Percentiles rank a stretch among this genome's conserved stretches.
These are phyloP conservation scores for Perca fluviatilis DNA, from an alignment of 2,113 vertebrate species.

Conservation along the genomic window DNA sequence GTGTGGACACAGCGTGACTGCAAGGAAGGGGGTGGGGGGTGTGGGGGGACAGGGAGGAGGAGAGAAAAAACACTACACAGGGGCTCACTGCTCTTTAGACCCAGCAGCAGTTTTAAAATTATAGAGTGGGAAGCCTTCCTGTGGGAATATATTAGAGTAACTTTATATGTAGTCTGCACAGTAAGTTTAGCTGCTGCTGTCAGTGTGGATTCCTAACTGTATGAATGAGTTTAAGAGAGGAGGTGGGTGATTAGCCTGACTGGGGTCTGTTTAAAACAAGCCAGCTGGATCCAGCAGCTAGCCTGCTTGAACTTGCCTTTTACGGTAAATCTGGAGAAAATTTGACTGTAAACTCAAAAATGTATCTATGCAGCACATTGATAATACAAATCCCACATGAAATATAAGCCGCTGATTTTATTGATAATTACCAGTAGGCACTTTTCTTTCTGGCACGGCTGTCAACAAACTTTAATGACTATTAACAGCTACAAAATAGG, in stretches of 20 bases:
- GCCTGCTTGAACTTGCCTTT: constrained; percentile 38
- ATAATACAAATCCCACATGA: constrained; percentile 23
- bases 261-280: constrained; percentile 52
- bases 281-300: constrained; percentile 46
- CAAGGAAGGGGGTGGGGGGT: not conserved
- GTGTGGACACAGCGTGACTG: constrained; percentile 47
- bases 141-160: constrained; percentile 72
- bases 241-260: constrained; percentile 52
- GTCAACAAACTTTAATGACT: constrained; percentile 32
- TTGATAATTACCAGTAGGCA: not conserved
- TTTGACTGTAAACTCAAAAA: constrained; percentile 27
- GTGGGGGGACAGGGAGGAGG: constrained; percentile 9
- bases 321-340: constrained; percentile 46
- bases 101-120: constrained; percentile 74
- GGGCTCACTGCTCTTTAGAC: constrained; percentile 61
- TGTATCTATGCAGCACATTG: constrained; percentile 14
- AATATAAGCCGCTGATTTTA: constrained; percentile 25
- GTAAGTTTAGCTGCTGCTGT: constrained; percentile 45
- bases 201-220: constrained; percentile 38
- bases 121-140: constrained; percentile 73
- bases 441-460: constrained; percentile 30
- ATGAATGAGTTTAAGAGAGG: constrained; percentile 65
- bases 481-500: constrained; percentile 7
- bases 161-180: constrained; percentile 57
- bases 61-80: constrained; percentile 18